phyloP scores from a whole-genome alignment of 2,797 vertebrate species.

The Discoglossus pictus region DNA sequence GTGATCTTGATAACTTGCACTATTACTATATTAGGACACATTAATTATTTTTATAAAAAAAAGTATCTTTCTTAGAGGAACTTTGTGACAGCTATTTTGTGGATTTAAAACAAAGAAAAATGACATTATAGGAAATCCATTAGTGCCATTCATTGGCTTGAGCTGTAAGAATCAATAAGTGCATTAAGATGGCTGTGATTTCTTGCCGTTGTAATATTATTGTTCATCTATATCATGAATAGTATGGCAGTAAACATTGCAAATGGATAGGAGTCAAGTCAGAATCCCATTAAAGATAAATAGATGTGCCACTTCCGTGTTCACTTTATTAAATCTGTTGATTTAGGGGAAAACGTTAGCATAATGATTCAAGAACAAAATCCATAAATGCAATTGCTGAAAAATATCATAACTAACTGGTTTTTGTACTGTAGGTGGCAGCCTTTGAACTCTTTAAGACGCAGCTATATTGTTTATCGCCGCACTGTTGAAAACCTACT shows the following conservation, averaged over 20 bases:
- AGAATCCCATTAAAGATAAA: too few species aligned
- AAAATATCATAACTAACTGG: too few species aligned
- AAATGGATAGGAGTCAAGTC: background rate
- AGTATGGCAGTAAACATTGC: background rate
- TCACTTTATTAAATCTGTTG: too few species aligned
- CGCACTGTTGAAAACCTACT: background rate
- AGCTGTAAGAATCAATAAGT: constrained; percentile 19
- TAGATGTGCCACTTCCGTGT: too few species aligned
- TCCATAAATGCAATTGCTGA: too few species aligned
- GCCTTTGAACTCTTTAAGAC: constrained; percentile 23
- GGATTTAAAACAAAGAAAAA: constrained; percentile 14
- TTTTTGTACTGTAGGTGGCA: constrained; percentile 42
- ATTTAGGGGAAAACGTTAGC: too few species aligned
- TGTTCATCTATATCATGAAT: background rate
- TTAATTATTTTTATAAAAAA: too few species aligned
- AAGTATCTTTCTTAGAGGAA: background rate
- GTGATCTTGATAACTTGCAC: too few species aligned
- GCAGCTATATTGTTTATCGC: background rate
- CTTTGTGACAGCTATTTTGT: constrained; percentile 1
- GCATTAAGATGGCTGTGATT: constrained; percentile 20
- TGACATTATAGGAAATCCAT: constrained; percentile 18
- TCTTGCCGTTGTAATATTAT: constrained; percentile 14
- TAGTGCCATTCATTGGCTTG: constrained; percentile 18
- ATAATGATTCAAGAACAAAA: too few species aligned
- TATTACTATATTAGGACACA: too few species aligned